Evolutionary conservation across 2,797 vertebrate species (phyloP).

Genomic region (Spheniscus humboldti): DNA sequence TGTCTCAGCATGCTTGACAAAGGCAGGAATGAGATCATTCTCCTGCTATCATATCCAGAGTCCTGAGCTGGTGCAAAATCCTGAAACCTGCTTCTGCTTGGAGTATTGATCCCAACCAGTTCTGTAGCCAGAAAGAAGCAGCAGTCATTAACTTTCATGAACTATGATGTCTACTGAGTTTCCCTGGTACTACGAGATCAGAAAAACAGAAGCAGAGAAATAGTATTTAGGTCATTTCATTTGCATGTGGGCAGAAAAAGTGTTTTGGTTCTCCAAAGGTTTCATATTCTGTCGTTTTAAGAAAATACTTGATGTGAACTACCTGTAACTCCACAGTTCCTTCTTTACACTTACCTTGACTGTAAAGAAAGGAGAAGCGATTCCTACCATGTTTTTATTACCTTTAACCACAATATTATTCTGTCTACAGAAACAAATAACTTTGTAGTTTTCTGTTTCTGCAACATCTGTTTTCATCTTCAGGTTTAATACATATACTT

Average conservation of each 20-base stretch:
- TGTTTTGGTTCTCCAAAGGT: neutral
- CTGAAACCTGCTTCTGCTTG: neutral
- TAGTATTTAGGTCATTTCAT: neutral
- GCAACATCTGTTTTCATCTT: neutral
- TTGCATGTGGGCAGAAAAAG: neutral
- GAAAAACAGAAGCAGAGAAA: neutral
- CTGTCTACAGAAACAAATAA: neutral
- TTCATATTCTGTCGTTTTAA: neutral
- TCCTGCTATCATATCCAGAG: rapidly evolving
- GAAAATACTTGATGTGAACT: neutral
- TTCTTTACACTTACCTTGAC: neutral
- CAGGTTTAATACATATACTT: neutral
- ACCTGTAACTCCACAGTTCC: neutral
- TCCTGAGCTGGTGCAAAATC: neutral
- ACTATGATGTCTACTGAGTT: neutral
- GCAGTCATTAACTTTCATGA: neutral
- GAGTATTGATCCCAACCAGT: neutral
- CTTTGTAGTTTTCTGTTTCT: neutral
- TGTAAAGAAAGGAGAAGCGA: neutral
- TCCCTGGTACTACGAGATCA: neutral
- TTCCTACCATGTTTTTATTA: neutral
- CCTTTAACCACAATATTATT: neutral
- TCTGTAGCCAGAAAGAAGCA: neutral
- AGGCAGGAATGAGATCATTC: neutral
- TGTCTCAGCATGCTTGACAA: neutral